These are phyloP conservation scores for Sebastes nivosus DNA, from an alignment of 2,797 vertebrate genomes.

Conservation along the genomic window DNA sequence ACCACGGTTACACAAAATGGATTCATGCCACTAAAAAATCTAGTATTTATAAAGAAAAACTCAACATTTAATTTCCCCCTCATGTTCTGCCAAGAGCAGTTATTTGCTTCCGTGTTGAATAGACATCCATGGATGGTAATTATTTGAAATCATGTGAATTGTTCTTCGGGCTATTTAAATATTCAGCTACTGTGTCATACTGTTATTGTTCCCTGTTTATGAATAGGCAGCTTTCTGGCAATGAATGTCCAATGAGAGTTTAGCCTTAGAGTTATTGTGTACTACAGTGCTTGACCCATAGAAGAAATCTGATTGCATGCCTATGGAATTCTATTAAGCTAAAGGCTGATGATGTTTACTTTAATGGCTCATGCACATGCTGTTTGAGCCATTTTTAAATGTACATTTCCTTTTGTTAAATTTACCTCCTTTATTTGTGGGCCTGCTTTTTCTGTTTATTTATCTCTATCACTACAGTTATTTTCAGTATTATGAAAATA, in stretches of 20 bases:
- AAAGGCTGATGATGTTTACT: conserved; percentile 57
- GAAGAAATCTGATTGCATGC: conserved; percentile 38
- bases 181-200: conserved; percentile 15
- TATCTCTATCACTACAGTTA: background rate
- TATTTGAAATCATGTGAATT: conserved; percentile 56
- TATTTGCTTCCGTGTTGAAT: conserved; percentile 39
- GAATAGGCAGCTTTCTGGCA: conserved; percentile 24
- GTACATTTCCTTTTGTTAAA: background rate
- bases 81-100: conserved; percentile 11
- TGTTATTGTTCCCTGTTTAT: conserved; percentile 42
- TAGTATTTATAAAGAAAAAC: conserved; percentile 14
- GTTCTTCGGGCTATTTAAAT: conserved; percentile 49
- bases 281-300: conserved; percentile 40
- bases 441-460: background rate
- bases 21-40: background rate
- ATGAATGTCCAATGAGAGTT: conserved; percentile 34
- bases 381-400: background rate
- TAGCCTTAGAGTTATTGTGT: conserved; percentile 40
- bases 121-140: conserved; percentile 48
- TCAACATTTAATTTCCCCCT: conserved; percentile 10
- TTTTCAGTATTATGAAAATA: background rate
- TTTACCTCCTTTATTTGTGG: background rate
- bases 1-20: background rate
- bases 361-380: conserved; percentile 36
- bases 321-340: conserved; percentile 30